Conservation (phyloP, 2,888 invertebrate genomes). For the Melanargia galathea region DNA sequence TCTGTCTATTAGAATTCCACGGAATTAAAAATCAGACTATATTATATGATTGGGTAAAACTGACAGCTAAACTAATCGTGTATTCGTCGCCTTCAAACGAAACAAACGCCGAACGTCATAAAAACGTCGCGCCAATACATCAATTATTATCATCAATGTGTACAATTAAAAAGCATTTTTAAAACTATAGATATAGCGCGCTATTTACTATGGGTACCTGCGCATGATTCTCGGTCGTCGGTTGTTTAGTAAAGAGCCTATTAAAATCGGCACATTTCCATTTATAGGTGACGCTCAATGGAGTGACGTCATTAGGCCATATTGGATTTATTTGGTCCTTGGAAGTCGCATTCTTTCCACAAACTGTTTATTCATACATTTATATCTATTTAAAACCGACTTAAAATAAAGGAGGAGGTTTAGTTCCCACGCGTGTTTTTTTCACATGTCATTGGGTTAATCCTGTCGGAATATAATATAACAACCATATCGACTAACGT, state of each 20-base stretch:
- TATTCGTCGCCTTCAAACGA: background rate
- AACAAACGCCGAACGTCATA: slow-evolving; percentile 11
- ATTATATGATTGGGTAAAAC: too few species aligned
- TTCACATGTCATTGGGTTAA: too few species aligned
- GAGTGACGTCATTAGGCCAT: slow-evolving; percentile 35
- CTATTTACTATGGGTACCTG: slow-evolving; percentile 7
- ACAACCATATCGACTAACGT: too few species aligned
- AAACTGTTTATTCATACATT: slow-evolving; percentile 3
- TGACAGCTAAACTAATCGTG: too few species aligned
- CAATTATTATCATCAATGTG: background rate
- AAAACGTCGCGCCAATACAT: slow-evolving; percentile 14
- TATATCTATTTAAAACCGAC: too few species aligned
- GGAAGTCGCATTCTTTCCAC: slow-evolving; percentile 9
- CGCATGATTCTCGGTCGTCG: background rate
- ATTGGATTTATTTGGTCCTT: slow-evolving; percentile 31
- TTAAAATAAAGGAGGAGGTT: too few species aligned
- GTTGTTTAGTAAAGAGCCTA: slow-evolving; percentile 27
- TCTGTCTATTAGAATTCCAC: too few species aligned
- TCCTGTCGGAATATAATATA: too few species aligned
- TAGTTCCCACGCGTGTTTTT: too few species aligned
- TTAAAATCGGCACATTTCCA: slow-evolving; percentile 34
- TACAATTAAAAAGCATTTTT: slow-evolving; percentile 11
- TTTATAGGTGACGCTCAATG: slow-evolving; percentile 32
- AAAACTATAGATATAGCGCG: background rate
- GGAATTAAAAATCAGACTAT: too few species aligned